phyloP scores from a whole-genome alignment of 2,113 vertebrate species.

The Eudyptes chrysolophus region DNA sequence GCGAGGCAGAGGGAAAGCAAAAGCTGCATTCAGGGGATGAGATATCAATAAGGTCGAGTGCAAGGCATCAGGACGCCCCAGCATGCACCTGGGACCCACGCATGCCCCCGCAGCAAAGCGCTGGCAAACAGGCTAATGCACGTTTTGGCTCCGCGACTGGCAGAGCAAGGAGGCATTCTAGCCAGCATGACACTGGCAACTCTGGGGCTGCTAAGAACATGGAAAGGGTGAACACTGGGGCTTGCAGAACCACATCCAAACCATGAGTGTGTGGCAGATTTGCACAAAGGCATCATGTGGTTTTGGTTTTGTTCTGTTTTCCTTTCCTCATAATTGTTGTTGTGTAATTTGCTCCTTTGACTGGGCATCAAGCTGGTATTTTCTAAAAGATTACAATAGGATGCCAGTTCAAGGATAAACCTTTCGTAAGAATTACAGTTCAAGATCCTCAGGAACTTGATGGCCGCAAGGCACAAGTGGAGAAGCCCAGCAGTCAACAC shows the following conservation, averaged over 20 bases:
- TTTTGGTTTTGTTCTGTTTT: background rate
- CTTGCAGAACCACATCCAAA: background rate
- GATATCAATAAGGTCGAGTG: background rate
- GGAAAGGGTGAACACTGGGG: background rate
- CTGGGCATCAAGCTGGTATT: background rate
- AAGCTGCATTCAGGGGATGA: background rate
- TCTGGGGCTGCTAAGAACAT: background rate
- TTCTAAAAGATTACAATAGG: background rate
- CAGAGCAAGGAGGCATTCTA: background rate
- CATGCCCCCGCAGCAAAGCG: background rate
- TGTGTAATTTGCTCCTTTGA: background rate
- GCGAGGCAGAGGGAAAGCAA: background rate
- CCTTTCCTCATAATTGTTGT: background rate
- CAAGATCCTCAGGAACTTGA: background rate
- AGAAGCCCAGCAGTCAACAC: background rate
- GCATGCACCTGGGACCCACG: fast-evolving
- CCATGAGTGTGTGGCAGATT: fast-evolving
- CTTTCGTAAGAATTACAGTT: background rate
- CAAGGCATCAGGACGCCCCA: background rate
- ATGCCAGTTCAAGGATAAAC: background rate
- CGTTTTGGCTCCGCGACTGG: background rate
- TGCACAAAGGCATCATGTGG: background rate
- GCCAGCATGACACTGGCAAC: background rate
- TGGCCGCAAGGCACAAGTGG: background rate
- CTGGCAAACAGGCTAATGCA: background rate